A percentile compares a stretch with the other conserved stretches of the same genome.
Evolutionary conservation across 2,888 invertebrate species (phyloP).

Genomic region (Protonemura montana): DNA sequence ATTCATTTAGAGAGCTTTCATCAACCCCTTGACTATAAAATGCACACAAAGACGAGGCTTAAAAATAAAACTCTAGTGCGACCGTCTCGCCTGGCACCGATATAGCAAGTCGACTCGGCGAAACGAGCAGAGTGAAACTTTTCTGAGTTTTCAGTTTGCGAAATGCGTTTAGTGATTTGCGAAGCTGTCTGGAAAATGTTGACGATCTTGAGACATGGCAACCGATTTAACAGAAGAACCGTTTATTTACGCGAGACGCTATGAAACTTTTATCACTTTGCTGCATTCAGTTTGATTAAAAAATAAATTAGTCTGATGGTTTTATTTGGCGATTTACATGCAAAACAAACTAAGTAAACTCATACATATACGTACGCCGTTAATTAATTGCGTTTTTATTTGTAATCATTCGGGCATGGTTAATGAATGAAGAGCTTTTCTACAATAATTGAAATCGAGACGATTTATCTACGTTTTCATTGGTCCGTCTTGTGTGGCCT

Average conservation of each 20-base stretch:
- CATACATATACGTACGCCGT: too few relatives aligned
- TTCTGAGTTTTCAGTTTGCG: neutral
- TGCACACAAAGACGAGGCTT: conserved; percentile 22
- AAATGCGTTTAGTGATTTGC: neutral
- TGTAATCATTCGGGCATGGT: too few relatives aligned
- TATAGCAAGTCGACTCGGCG: neutral
- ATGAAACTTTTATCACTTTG: neutral
- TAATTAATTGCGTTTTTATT: too few relatives aligned
- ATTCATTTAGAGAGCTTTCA: conserved; percentile 17
- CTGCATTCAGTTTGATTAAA: neutral
- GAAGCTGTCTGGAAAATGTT: neutral
- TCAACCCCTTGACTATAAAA: conserved; percentile 32
- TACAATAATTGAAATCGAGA: too few relatives aligned
- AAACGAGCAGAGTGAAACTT: neutral
- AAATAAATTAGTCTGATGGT: too few relatives aligned
- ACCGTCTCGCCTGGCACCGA: too few relatives aligned
- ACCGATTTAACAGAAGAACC: neutral
- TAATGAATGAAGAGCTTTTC: too few relatives aligned
- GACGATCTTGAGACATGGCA: neutral
- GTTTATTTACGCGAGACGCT: neutral
- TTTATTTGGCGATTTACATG: too few relatives aligned
- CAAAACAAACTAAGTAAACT: too few relatives aligned
- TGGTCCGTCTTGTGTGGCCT: too few relatives aligned
- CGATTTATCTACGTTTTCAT: too few relatives aligned
- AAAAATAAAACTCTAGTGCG: neutral